Base-by-base conservation (phyloP, 2,797 vertebrate species). In the Nothura maculosa region DNA sequence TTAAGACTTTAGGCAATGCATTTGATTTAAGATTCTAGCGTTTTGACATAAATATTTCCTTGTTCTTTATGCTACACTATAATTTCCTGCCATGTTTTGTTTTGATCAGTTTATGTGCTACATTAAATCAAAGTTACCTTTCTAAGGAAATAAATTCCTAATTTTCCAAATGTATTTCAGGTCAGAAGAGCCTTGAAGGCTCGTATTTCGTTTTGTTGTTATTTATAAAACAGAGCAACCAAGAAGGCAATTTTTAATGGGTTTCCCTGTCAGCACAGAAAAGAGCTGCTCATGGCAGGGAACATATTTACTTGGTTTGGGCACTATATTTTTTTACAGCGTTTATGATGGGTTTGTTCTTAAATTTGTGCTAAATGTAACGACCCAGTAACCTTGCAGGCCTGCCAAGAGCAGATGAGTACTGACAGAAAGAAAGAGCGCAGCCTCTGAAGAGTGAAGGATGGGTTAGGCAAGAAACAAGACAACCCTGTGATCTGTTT, bases 111-210 rank as follows among this genome's bases (percentile, higher is more conserved):
- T 91, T 81, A 73, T 89, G 52, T 43, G 42, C 48, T 79, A 38
- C 36, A 67, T 92, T 92, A 89, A 66, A 87, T 76, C 62, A 89
- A 48, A 12, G 52, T 83, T 87, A 40, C 30, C 7, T 67, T 84
- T 24, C n/a, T 61, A 68, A 63, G 48, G 48, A 96, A 94, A 47
- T 32, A 30, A 5, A 76, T 57, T 93, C 12, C 12, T 76, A 54
- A 38, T 91, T 94, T 94, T 80, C 94, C n/a, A 10, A 74, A 75
- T 72, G 57, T 25, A 21, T 94, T 94, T 88, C 62, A 81, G 81
- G 42, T 91, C 91, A 92, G 32, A 78, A 66, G 48, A 85, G 60
- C 58, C 86, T 93, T 94, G 64, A 69, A 80, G 72, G 75, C 10
- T 74, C 54, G 0, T 21, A 47, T 91, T 96, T 95, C 79, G 40